Evolutionary conservation across 1,140 invertebrate species (phyloP), one percentile per base, ranked within the genome.

Genomic region (Melanaphis sacchari): DNA sequence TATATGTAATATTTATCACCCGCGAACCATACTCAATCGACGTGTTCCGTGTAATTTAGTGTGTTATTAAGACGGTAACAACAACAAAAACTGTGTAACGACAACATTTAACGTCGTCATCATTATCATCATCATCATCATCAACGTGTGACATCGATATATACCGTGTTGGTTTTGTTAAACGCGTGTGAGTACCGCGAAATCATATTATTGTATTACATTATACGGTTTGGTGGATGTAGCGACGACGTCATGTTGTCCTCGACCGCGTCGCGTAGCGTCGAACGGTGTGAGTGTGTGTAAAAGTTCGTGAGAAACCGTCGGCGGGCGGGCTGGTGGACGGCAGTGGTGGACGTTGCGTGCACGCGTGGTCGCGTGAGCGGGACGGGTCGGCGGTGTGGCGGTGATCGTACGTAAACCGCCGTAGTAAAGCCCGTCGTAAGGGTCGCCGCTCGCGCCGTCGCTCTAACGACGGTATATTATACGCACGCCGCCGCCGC

Each of bases 401-500:
- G 38, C 9, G 40, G 84, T 31, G 76, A 38, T 82, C 76, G 84
- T 43, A 85, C 84, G 40, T 26, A 84, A 84, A 84, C 84, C 84
- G 40, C 38, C 82, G 82, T 84, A 85, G 40, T 85, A 85, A 40
- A 41, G 84, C 40, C 41, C 24, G 84, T 31, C 41, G 84, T 85
- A 40, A 84, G 82, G 82, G 82, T 40, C 38, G 38, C 82, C 38
- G 84, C 26, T 26, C 41, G 84, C 84, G 84, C 84, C 84, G 84
- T 26, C 84, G 84, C 84, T 41, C 38, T 26, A 31, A 40, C 40
- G 40, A 26, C 15, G 24, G 84, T 85, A 43, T 85, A 40, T 43
- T 85, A 43, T 43, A 43, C 24, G 84, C 84, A 85, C 85, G 85
- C 85, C 31, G 85, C 85, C 41, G 85, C 84, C 76, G 21, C 76